A percentile compares a stretch with the other conserved stretches of the same genome.
Conservation (phyloP, 2,113 vertebrate species). For the Apeltes quadracus region DNA sequence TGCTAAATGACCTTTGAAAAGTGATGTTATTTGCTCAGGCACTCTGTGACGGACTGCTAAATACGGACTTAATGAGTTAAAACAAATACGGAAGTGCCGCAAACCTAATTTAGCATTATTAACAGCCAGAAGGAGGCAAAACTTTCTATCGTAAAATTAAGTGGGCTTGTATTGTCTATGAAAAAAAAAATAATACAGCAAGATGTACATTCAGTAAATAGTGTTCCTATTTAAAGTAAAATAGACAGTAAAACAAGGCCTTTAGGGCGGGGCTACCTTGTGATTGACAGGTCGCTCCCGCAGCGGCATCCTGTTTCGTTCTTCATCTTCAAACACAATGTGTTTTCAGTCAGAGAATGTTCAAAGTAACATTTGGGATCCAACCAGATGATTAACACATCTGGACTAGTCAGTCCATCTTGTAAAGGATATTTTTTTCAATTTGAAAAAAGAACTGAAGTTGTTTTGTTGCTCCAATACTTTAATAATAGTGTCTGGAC, state of each 20-base stretch:
- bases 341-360: neutral
- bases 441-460: neutral
- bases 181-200: too few relatives aligned
- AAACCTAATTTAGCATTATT: neutral
- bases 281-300: too few relatives aligned
- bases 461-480: too few relatives aligned
- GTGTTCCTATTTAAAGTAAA: too few relatives aligned
- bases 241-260: too few relatives aligned
- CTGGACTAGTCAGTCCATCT: neutral
- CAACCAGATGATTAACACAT: too few relatives aligned
- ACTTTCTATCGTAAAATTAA: neutral
- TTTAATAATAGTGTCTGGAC: neutral
- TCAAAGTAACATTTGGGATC: too few relatives aligned
- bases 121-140: neutral
- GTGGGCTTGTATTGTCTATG: neutral
- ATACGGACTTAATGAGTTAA: constrained; percentile 20
- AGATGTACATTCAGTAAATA: too few relatives aligned
- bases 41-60: constrained; percentile 7
- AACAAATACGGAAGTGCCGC: neutral
- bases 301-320: too few relatives aligned
- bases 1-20: constrained; percentile 28
- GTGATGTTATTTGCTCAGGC: constrained; percentile 11
- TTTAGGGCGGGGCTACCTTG: too few relatives aligned
- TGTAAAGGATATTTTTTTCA: neutral
- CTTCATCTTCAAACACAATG: neutral